A percentile compares a stretch with the other conserved stretches of the same genome.
phyloP scores from a whole-genome alignment of 2,113 vertebrate genomes.

The Nibea coibor region DNA sequence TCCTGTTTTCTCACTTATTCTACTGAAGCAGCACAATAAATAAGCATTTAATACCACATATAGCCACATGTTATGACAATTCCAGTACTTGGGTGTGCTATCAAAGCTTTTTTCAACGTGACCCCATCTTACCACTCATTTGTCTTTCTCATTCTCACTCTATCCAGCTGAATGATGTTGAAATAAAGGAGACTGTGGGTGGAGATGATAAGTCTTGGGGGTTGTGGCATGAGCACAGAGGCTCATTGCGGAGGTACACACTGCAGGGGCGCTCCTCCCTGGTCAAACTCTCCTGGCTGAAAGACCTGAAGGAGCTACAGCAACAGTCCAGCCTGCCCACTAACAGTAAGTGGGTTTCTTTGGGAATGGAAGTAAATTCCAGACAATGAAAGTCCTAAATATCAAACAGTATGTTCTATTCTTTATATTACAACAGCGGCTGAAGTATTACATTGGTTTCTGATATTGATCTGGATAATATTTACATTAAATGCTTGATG shows the following conservation, averaged over 20 bases:
- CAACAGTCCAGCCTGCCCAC: constrained; percentile 85
- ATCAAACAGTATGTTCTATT: background rate
- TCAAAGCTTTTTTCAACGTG: background rate
- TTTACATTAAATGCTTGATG: background rate
- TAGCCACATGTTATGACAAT: background rate
- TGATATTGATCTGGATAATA: background rate
- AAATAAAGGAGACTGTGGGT: constrained; percentile 91
- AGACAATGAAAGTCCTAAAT: background rate
- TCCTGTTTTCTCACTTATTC: background rate
- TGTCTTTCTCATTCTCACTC: background rate
- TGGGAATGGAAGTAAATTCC: background rate
- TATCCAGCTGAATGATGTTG: constrained; percentile 90
- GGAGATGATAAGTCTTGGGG: constrained; percentile 93
- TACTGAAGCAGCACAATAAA: background rate
- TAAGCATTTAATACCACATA: background rate
- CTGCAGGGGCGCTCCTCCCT: constrained; percentile 90
- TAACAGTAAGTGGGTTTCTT: constrained; percentile 86
- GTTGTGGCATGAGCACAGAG: constrained; percentile 95
- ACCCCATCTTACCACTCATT: background rate
- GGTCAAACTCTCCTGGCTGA: constrained; percentile 94
- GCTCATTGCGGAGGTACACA: constrained; percentile 91
- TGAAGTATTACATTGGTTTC: background rate
- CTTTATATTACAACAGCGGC: background rate
- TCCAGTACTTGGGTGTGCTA: background rate
- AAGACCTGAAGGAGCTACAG: constrained; percentile 92